Conservation (phyloP, 2,888 invertebrate genomes). For the Monochamus alternatus region DNA sequence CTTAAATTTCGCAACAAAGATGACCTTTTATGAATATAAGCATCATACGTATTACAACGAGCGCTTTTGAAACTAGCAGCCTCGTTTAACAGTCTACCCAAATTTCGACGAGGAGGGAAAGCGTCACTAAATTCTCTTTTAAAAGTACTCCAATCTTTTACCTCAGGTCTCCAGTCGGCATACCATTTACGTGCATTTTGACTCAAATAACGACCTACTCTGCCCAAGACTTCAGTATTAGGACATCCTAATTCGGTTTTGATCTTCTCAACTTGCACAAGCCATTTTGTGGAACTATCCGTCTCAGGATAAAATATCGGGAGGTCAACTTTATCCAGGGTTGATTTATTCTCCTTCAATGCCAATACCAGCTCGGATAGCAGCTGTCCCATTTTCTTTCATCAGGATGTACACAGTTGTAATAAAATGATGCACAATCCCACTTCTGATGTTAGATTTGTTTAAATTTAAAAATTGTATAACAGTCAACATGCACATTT, state of each 20-base stretch:
- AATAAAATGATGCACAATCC: no score
- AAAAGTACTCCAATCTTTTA: slow-evolving; percentile 37
- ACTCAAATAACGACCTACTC: slow-evolving; percentile 41
- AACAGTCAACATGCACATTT: no score
- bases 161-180: slow-evolving; percentile 35
- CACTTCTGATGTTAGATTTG: no score
- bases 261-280: slow-evolving; percentile 40
- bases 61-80: slow-evolving; percentile 34
- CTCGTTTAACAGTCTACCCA: slow-evolving; percentile 34
- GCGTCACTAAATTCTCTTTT: slow-evolving; percentile 40
- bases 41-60: slow-evolving; percentile 37
- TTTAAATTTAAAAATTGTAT: no score
- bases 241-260: slow-evolving; percentile 40
- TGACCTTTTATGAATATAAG: slow-evolving; percentile 40
- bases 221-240: slow-evolving; percentile 38
- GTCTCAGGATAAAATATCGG: no score
- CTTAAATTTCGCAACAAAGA: slow-evolving; percentile 34
- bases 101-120: slow-evolving; percentile 38
- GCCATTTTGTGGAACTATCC: no score
- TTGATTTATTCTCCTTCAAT: no score
- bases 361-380: no score
- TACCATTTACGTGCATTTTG: slow-evolving; percentile 32
- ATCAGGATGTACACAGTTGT: no score
- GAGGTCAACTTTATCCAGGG: no score
- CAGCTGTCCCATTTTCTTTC: no score